These are phyloP conservation scores for Cetonia aurata DNA, from an alignment of 2,888 invertebrate genomes.

Conservation along the genomic window DNA sequence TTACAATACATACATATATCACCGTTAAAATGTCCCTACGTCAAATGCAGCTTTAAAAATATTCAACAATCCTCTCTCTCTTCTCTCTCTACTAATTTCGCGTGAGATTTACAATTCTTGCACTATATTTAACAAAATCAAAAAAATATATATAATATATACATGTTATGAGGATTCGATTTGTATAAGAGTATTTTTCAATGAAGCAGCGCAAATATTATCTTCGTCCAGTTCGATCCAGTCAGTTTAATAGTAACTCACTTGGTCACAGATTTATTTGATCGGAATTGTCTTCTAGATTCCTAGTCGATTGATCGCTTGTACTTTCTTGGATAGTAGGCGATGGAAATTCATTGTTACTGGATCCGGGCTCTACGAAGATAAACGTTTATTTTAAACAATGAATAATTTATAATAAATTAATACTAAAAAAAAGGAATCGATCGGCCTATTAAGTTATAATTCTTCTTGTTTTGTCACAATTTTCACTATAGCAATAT, in stretches of 20 bases:
- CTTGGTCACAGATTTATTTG: constrained; percentile 28
- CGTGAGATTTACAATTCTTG: constrained; percentile 22
- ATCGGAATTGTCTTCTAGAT: constrained; percentile 17
- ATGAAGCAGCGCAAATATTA: constrained; percentile 22
- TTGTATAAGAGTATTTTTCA: constrained; percentile 30
- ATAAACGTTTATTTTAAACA: no score
- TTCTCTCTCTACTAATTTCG: background rate
- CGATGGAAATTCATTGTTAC: constrained; percentile 30
- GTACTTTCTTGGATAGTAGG: constrained; percentile 13
- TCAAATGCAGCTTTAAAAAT: constrained; percentile 12
- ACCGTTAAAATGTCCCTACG: constrained; percentile 8
- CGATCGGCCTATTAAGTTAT: no score
- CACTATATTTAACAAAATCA: constrained; percentile 19
- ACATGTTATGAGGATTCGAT: background rate
- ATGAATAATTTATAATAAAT: no score
- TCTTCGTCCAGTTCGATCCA: no score
- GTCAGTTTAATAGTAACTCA: constrained; percentile 1
- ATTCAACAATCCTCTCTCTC: constrained; percentile 21
- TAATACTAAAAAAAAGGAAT: no score
- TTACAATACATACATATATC: constrained; percentile 21
- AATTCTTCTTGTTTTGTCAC: no score
- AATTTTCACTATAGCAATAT: no score
- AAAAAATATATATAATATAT: constrained; percentile 1
- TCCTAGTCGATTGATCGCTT: background rate
- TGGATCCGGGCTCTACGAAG: constrained; percentile 33